These are phyloP conservation scores for Tortricodes alternella DNA, from an alignment of 2,888 invertebrate species.

Conservation along the genomic window DNA sequence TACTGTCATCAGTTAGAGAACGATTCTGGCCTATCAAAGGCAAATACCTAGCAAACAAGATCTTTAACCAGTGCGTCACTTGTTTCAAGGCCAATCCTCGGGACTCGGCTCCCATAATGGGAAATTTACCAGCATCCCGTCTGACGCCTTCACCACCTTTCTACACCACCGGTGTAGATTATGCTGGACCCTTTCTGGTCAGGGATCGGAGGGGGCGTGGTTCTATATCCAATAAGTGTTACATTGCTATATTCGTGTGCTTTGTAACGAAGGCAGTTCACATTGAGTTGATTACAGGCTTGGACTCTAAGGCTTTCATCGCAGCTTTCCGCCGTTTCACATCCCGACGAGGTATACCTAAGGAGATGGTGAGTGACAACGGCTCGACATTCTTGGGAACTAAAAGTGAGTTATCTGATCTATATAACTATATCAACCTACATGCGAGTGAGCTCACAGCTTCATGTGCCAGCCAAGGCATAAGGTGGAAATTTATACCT, in stretches of 20 bases:
- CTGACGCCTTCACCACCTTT: neutral
- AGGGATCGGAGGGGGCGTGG: neutral
- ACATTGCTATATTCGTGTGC: neutral
- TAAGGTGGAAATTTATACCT: too few species aligned
- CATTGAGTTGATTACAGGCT: neutral
- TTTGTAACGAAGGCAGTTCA: neutral
- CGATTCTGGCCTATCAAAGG: neutral
- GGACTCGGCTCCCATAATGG: neutral
- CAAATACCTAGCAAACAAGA: neutral
- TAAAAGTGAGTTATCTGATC: neutral
- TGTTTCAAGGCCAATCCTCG: conserved; percentile 5
- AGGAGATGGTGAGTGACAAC: neutral
- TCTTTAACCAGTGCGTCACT: neutral
- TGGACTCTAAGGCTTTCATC: neutral
- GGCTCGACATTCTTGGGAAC: neutral
- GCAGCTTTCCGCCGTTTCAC: neutral
- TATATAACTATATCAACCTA: neutral
- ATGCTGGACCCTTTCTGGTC: neutral
- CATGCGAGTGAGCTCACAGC: too few species aligned
- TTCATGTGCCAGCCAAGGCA: too few species aligned
- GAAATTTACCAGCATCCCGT: neutral
- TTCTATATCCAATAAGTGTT: neutral
- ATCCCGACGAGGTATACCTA: neutral
- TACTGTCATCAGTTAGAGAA: neutral
- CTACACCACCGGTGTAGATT: neutral